These are phyloP conservation scores for Neotoma lepida DNA, from an alignment of 2,113 vertebrate genomes.

Conservation along the genomic window DNA sequence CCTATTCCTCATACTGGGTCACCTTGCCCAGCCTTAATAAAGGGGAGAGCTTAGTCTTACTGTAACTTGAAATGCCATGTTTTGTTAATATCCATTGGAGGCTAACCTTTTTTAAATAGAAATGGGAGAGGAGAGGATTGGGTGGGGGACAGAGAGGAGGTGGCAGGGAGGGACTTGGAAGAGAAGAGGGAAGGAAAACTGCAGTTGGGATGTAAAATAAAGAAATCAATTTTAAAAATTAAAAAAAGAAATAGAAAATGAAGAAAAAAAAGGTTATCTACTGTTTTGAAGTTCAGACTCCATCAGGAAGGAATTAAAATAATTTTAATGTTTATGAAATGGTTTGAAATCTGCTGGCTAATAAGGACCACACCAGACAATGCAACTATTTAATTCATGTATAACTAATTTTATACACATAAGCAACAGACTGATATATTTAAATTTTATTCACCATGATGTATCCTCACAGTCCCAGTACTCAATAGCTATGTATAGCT, in stretches of 20 bases:
- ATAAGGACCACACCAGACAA: not conserved
- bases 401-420: not conserved
- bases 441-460: not conserved
- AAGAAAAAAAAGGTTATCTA: accelerated
- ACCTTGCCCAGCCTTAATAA: not conserved
- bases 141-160: not conserved
- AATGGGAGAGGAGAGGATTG: not conserved
- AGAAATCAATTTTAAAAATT: not conserved
- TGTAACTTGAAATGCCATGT: not conserved
- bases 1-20: not conserved
- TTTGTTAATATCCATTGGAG: not conserved
- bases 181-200: not conserved
- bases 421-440: not conserved
- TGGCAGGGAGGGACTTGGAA: not conserved
- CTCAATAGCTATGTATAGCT: not conserved
- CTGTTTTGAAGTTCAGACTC: not conserved
- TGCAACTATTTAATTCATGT: not conserved
- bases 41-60: not conserved
- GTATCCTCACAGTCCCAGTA: not conserved
- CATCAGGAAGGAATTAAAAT: not conserved
- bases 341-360: not conserved
- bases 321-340: not conserved
- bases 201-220: not conserved
- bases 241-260: not conserved
- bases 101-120: not conserved